phyloP scores from a whole-genome alignment of 2,888 invertebrate genomes.

The Helobdella robusta region DNA sequence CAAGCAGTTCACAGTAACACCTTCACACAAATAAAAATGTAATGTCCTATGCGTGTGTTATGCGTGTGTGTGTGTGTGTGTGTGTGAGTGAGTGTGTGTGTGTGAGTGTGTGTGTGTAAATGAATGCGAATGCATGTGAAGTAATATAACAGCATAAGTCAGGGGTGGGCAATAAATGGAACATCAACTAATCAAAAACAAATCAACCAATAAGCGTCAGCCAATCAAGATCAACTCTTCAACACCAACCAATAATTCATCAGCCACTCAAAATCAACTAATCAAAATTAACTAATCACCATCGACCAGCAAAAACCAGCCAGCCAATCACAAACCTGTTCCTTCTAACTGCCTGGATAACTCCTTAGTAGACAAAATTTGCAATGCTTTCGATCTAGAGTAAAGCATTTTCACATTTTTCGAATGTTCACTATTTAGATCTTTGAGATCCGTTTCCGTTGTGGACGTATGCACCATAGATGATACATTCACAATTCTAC shows the following conservation, averaged over 20 bases:
- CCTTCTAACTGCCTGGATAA: constrained; percentile 40
- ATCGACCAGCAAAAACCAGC: no score
- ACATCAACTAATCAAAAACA: not conserved
- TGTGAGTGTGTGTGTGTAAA: constrained; percentile 12
- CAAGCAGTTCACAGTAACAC: constrained; percentile 37
- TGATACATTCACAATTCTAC: constrained; percentile 38
- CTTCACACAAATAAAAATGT: constrained; percentile 34
- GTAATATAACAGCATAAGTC: not conserved
- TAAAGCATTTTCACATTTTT: constrained; percentile 38
- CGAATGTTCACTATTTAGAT: constrained; percentile 33
- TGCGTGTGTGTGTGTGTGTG: no score
- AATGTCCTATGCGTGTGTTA: no score
- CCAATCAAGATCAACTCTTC: no score
- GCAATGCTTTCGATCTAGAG: constrained; percentile 44
- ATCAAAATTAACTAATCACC: no score
- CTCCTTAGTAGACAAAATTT: constrained; percentile 45
- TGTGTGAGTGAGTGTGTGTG: not conserved
- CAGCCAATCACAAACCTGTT: no score
- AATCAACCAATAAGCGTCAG: not conserved
- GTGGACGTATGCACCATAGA: constrained; percentile 37
- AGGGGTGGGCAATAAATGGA: not conserved
- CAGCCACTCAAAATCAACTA: no score
- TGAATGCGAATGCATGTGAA: not conserved
- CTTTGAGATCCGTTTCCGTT: constrained; percentile 36
- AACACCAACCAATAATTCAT: no score